Conservation (phyloP, 64 coral and sea anemone species). For the Orbicella faveolata region DNA sequence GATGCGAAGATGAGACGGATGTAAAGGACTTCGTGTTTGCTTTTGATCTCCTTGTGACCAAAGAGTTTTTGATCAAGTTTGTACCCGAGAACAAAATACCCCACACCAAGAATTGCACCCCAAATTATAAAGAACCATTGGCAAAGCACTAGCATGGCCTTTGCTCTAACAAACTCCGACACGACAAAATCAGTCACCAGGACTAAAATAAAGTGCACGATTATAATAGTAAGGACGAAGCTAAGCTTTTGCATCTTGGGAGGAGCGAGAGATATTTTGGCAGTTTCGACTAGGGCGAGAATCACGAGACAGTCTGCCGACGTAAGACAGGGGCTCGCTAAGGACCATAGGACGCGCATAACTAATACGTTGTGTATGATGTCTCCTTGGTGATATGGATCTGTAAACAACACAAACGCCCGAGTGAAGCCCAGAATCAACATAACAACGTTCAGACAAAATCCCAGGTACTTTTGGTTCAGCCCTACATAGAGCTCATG, state of each 20-base stretch:
- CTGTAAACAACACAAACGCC: constrained; percentile 53
- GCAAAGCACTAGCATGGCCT: constrained; percentile 2
- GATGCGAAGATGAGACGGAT: constrained; percentile 13
- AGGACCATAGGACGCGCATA: constrained; percentile 43
- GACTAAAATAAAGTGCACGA: constrained; percentile 43
- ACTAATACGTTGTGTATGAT: not conserved
- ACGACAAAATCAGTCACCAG: not conserved
- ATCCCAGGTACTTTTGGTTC: constrained; percentile 7
- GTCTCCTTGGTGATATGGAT: constrained; percentile 61
- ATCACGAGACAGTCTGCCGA: constrained; percentile 48
- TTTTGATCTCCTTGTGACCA: constrained; percentile 4
- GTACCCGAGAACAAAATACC: not conserved
- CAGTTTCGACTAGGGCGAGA: constrained; percentile 14
- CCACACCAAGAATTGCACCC: constrained; percentile 21
- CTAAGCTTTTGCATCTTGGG: constrained; percentile 9
- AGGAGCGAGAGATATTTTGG: constrained; percentile 15
- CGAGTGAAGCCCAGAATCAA: constrained; percentile 41
- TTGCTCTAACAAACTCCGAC: constrained; percentile 16
- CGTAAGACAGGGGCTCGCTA: constrained; percentile 35
- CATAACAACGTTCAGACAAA: constrained; percentile 39
- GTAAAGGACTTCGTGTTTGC: not conserved
- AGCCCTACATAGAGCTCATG: not conserved
- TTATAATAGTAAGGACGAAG: constrained; percentile 21
- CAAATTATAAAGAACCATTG: constrained; percentile 16
- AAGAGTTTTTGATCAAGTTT: constrained; percentile 22